Evolutionary conservation across 2,888 invertebrate genomes (phyloP).

Genomic region (Petrolisthes manimaculis): DNA sequence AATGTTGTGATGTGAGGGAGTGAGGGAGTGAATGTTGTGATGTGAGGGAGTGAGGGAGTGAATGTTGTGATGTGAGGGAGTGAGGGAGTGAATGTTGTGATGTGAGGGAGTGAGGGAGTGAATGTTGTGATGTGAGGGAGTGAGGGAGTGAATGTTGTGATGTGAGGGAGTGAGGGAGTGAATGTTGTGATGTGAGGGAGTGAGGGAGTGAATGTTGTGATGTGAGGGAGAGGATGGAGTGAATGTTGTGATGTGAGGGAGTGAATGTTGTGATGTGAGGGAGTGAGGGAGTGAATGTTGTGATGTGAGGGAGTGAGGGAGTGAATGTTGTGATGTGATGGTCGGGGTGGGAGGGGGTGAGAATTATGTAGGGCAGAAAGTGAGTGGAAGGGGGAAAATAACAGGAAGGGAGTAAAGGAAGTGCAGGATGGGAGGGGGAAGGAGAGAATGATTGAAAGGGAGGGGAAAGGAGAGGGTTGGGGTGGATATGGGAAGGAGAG

Average conservation of each 20-base stretch:
- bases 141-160: neutral
- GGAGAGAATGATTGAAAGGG: slow-evolving; percentile 29
- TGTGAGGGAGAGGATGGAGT: slow-evolving; percentile 2
- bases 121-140: neutral
- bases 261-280: too few species aligned
- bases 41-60: too few species aligned
- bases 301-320: too few species aligned
- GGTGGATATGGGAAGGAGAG: neutral
- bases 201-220: too few species aligned
- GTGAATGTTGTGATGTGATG: too few species aligned
- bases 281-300: too few species aligned
- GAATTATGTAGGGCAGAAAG: neutral
- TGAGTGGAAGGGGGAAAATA: slow-evolving; percentile 26
- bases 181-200: neutral
- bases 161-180: neutral
- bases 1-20: too few species aligned
- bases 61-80: too few species aligned
- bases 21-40: slow-evolving; percentile 19
- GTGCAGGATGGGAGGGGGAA: slow-evolving; percentile 15
- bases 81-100: neutral
- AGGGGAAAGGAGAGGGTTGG: slow-evolving; percentile 22
- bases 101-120: slow-evolving; percentile 30
- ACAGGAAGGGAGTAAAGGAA: slow-evolving; percentile 29
- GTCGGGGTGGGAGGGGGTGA: too few species aligned
- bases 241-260: too few species aligned